Conservation (phyloP, 1,140 invertebrate species). For the Anoplophora glabripennis region DNA sequence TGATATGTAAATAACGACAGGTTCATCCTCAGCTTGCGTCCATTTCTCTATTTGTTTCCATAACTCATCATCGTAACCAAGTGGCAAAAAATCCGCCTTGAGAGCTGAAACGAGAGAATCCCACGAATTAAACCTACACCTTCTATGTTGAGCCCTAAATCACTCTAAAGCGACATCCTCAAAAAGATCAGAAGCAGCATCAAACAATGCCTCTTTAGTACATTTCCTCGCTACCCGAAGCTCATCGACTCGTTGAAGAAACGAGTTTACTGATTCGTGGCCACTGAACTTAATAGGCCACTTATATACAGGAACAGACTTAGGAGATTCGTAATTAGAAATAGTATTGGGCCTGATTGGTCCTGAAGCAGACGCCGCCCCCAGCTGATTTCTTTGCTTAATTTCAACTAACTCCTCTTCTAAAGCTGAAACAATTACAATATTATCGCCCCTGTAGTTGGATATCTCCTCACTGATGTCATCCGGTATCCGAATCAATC, state of each 20-base stretch:
- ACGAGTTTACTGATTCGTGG: not conserved
- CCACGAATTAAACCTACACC: not conserved
- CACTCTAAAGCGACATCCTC: slow-evolving; percentile 1
- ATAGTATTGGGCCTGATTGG: not conserved
- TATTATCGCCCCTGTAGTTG: slow-evolving; percentile 3
- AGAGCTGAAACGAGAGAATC: slow-evolving; percentile 2
- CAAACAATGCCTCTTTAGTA: not conserved
- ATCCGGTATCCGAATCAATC: not conserved
- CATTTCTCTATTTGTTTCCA: slow-evolving; percentile 2
- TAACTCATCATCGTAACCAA: not conserved
- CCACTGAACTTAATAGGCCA: slow-evolving; percentile 8
- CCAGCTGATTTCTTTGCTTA: not conserved
- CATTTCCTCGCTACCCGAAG: not conserved
- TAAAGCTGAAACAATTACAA: not conserved
- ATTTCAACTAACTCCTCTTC: not conserved
- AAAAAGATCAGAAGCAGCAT: not conserved
- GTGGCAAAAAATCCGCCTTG: not conserved
- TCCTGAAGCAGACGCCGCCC: not conserved
- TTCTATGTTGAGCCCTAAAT: not conserved
- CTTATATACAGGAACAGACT: not conserved
- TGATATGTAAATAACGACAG: not conserved
- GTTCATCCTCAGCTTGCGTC: not conserved
- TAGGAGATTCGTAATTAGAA: not conserved
- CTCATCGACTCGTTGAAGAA: slow-evolving; percentile 1
- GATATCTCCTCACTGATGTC: slow-evolving; percentile 1